Conservation (phyloP, 2,797 vertebrate genomes). For the Anguilla pacifica region DNA sequence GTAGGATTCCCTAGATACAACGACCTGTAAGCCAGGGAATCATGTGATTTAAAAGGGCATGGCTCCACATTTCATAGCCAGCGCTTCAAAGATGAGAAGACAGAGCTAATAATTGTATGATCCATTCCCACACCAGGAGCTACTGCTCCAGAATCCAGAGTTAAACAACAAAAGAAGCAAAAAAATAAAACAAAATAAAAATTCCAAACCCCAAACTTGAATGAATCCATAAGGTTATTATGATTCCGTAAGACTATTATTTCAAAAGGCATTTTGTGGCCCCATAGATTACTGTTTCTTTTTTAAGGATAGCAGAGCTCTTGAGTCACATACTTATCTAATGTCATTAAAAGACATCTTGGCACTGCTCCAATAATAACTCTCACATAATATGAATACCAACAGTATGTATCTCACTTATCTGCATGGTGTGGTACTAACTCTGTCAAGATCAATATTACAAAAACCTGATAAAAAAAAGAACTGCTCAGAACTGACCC, state of each 20-base stretch:
- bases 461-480: no score
- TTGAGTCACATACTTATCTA: neutral
- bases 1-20: constrained; percentile 27
- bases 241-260: neutral
- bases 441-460: no score
- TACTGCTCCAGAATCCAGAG: neutral
- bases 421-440: no score
- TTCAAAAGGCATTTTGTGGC: neutral
- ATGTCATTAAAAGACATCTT: no score
- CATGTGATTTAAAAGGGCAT: constrained; percentile 35
- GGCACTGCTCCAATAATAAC: no score
- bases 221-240: neutral
- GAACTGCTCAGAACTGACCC: no score
- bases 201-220: neutral
- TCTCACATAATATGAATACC: no score
- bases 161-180: neutral
- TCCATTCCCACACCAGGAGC: constrained; percentile 25
- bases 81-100: neutral
- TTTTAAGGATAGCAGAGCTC: neutral
- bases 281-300: constrained; percentile 43
- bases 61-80: constrained; percentile 27
- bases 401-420: no score
- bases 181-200: neutral
- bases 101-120: constrained; percentile 26
- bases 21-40: neutral